Evolutionary conservation across 2,797 vertebrate species (phyloP).

Genomic region (Danio kyathit): DNA sequence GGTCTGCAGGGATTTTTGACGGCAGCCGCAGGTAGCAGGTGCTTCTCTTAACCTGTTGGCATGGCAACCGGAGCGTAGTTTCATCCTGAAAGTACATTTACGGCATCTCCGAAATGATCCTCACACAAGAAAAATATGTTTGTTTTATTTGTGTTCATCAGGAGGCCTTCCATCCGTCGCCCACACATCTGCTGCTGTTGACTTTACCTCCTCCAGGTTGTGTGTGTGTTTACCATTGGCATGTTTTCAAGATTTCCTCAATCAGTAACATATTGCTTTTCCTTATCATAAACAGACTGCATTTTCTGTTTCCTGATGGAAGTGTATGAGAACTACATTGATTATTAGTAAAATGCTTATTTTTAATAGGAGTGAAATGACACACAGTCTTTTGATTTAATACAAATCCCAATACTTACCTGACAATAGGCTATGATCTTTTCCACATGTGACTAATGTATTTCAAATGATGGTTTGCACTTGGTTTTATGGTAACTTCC

Average conservation of each 20-base stretch:
- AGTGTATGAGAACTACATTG: background rate
- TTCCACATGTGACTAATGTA: too few species aligned
- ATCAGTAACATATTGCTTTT: conserved; percentile 15
- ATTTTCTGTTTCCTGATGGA: background rate
- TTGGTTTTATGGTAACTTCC: too few species aligned
- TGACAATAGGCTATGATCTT: too few species aligned
- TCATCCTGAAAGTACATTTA: conserved; percentile 33
- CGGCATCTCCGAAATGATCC: conserved; percentile 8
- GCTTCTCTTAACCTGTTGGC: conserved; percentile 50
- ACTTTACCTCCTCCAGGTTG: conserved; percentile 40
- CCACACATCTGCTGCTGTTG: conserved; percentile 39
- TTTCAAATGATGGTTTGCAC: too few species aligned
- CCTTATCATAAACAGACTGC: background rate
- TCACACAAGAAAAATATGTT: conserved; percentile 39
- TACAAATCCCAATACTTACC: too few species aligned
- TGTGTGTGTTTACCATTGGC: conserved; percentile 41
- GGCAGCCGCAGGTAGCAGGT: conserved; percentile 49
- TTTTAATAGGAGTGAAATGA: too few species aligned
- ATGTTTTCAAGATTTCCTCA: conserved; percentile 37
- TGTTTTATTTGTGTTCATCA: conserved; percentile 37
- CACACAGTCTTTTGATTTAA: too few species aligned
- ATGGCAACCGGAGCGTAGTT: conserved; percentile 48
- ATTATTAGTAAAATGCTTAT: background rate
- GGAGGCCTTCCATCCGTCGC: conserved; percentile 20
- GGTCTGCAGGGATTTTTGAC: conserved; percentile 38